Conservation (phyloP, 2,113 vertebrate genomes). For the Crypturellus undulatus region DNA sequence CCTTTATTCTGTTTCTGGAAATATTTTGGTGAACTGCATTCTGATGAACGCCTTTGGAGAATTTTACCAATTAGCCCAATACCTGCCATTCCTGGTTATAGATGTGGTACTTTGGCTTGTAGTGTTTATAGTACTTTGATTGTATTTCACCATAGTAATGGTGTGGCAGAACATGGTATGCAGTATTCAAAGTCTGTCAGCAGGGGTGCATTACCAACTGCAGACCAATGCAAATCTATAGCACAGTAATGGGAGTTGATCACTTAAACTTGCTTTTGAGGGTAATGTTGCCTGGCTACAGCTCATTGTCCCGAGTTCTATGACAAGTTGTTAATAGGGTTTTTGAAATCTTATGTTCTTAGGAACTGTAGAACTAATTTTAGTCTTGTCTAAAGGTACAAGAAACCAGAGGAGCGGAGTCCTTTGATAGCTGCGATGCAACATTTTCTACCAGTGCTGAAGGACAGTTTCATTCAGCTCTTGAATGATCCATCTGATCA, state of each 20-base stretch:
- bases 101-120: not conserved
- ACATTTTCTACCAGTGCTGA: conserved; percentile 96
- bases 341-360: not conserved
- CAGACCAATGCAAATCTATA: not conserved
- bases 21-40: not conserved
- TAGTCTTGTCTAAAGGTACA: conserved; percentile 85
- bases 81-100: not conserved
- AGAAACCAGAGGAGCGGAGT: conserved; percentile 96
- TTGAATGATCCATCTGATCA: conserved; percentile 92
- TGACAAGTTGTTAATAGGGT: not conserved
- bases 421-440: conserved; percentile 98
- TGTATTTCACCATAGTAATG: not conserved
- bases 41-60: not conserved
- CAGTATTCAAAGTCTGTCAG: not conserved
- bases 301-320: not conserved
- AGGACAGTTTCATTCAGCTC: conserved; percentile 95
- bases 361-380: not conserved
- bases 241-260: not conserved
- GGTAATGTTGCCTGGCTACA: not conserved
- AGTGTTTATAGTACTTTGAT: not conserved
- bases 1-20: not conserved
- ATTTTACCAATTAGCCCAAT: not conserved
- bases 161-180: not conserved
- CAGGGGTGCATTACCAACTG: not conserved
- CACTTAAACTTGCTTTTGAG: not conserved